Conservation (phyloP, 2,797 vertebrate genomes). For the Austrolebias charrua region DNA sequence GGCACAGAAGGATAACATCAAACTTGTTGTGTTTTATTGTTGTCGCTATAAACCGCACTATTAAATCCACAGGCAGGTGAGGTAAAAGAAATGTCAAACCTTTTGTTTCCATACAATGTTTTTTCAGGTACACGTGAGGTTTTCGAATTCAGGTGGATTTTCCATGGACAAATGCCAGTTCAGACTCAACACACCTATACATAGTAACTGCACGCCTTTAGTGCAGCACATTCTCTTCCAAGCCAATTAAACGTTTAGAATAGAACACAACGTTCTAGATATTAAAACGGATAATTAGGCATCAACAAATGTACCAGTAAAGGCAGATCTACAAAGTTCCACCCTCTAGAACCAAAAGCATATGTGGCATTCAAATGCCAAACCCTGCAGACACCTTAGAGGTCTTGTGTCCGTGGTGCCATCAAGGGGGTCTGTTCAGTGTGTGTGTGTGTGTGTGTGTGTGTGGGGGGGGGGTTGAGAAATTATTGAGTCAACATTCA, state of each 20-base stretch:
- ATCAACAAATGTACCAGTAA: background rate
- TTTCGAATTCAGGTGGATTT: background rate
- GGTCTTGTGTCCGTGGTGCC: no score
- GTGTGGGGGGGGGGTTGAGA: no score
- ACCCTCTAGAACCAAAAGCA: background rate
- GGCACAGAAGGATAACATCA: constrained; percentile 19
- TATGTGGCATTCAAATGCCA: background rate
- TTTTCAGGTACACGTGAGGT: background rate
- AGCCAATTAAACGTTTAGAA: background rate
- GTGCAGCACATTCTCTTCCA: background rate
- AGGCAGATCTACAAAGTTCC: background rate
- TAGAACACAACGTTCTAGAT: background rate
- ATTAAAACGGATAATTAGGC: background rate
- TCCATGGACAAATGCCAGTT: background rate
- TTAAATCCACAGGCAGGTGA: background rate
- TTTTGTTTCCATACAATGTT: background rate
- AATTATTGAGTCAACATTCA: no score
- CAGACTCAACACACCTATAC: background rate
- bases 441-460: background rate
- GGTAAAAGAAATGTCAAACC: background rate
- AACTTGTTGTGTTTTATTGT: background rate
- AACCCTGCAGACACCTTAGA: background rate
- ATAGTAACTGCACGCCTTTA: background rate
- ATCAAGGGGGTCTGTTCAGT: no score
- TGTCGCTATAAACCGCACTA: background rate